Conservation (phyloP, 2,113 vertebrate genomes). For the Leucoraja erinaceus region DNA sequence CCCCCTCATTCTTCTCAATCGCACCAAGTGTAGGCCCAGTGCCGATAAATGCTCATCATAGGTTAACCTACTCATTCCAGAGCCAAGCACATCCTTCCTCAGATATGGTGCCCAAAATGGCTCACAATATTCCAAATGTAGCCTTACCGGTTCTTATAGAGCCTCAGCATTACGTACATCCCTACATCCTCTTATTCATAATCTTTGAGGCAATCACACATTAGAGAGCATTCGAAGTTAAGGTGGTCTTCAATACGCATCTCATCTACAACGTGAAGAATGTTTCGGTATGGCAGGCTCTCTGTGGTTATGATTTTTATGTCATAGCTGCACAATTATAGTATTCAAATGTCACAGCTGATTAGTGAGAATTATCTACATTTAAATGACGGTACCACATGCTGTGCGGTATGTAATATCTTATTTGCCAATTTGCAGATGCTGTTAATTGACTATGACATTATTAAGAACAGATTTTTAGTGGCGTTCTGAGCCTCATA, state of each 20-base stretch:
- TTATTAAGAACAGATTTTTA: slow-evolving; percentile 35
- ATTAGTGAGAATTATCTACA: not conserved
- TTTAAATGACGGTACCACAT: not conserved
- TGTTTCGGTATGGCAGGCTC: no score
- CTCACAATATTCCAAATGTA: no score
- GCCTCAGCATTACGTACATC: no score
- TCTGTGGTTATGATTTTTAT: not conserved
- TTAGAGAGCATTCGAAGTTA: not conserved
- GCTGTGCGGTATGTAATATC: not conserved
- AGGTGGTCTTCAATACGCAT: not conserved
- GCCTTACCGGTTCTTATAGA: no score
- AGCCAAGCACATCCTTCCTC: no score
- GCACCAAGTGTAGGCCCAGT: no score
- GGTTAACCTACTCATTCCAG: no score
- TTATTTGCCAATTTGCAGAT: slow-evolving; percentile 31
- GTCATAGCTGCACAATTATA: not conserved
- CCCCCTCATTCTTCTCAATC: no score
- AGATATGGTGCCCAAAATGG: no score
- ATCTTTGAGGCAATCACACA: not conserved
- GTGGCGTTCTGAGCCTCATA: not conserved
- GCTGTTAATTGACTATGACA: slow-evolving; percentile 34
- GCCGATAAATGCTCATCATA: no score
- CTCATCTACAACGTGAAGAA: not conserved
- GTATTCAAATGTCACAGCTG: not conserved
- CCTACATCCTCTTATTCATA: no score